Percentiles rank a stretch among this genome's conserved stretches.
Evolutionary conservation across 2,888 invertebrate genomes (phyloP).

Genomic region (Halictus ligatus): DNA sequence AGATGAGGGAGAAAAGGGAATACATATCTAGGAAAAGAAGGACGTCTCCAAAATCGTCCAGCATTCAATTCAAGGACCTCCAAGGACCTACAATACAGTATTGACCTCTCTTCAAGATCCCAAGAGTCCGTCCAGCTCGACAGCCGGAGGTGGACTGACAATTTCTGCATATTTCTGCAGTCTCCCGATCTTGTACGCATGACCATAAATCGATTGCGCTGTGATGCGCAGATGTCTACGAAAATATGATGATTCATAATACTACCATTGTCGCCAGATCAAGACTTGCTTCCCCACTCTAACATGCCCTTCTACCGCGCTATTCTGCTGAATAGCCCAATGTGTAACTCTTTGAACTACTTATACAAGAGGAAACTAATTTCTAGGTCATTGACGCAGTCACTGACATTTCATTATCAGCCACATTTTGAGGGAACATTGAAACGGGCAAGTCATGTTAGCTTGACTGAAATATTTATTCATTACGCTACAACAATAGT

Average conservation of each 20-base stretch:
- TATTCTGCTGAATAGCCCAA: background rate
- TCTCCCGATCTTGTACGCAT: slow-evolving; percentile 5
- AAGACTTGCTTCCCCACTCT: no score
- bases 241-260: background rate
- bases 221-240: background rate
- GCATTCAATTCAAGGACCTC: background rate
- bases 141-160: background rate
- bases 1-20: no score
- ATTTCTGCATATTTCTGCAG: background rate
- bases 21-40: background rate
- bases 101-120: no score
- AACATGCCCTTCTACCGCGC: no score
- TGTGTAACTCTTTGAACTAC: background rate
- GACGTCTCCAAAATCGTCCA: background rate
- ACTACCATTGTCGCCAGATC: background rate
- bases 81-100: background rate
- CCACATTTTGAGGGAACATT: background rate
- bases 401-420: background rate
- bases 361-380: background rate
- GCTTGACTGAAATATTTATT: slow-evolving; percentile 62
- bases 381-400: background rate
- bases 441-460: background rate
- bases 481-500: slow-evolving; percentile 56
- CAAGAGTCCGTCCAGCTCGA: background rate
- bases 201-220: background rate